Conservation (phyloP, 2,888 invertebrate genomes). For the Hypomecis punctinalis region DNA sequence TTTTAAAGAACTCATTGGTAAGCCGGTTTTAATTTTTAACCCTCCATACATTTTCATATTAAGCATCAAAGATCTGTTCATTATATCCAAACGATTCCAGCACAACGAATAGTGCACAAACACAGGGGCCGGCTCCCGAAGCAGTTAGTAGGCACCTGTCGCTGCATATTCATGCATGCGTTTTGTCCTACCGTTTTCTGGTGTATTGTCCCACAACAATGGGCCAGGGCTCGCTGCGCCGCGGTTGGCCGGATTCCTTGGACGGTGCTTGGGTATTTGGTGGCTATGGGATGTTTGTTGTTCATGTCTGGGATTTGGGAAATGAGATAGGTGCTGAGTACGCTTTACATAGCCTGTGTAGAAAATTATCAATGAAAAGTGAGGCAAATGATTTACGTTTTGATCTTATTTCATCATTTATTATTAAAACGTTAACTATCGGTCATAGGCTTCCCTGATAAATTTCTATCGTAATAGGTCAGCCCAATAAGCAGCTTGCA, state of each 20-base stretch:
- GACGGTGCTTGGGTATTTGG: conserved; percentile 20
- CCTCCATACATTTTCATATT: no score
- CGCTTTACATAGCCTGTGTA: background rate
- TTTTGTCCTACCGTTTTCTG: conserved; percentile 32
- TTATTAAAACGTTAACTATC: no score
- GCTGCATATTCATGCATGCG: conserved; percentile 43
- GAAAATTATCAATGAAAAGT: no score
- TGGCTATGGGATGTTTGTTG: conserved; percentile 11
- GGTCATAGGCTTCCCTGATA: no score
- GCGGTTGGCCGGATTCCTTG: conserved; percentile 24
- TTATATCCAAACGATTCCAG: background rate
- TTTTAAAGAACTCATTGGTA: no score
- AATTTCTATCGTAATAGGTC: no score
- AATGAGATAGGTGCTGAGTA: background rate
- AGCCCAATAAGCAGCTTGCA: no score
- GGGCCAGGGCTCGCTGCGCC: conserved; percentile 19
- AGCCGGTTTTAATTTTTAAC: no score
- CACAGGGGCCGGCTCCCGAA: conserved; percentile 7
- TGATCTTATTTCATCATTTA: no score
- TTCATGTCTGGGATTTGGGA: conserved; percentile 1
- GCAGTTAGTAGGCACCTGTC: conserved; percentile 34
- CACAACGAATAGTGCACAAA: conserved; percentile 7
- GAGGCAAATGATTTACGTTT: no score
- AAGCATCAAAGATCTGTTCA: background rate
- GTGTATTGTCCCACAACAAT: conserved; percentile 38